Evolutionary conservation across 1,140 invertebrate species (phyloP).

Genomic region (Cotesia glomerata): DNA sequence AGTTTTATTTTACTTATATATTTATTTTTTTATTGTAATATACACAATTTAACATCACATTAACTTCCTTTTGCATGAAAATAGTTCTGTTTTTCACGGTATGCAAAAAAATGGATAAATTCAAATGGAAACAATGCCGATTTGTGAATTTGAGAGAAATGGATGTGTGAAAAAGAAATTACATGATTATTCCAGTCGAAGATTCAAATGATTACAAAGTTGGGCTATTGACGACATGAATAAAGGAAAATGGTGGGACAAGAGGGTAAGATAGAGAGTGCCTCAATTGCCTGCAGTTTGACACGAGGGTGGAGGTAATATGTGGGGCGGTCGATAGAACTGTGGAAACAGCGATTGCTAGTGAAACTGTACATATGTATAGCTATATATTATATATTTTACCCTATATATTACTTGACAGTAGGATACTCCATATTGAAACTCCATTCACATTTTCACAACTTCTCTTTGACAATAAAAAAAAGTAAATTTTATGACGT

Average conservation of each 20-base stretch:
- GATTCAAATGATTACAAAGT: constrained; percentile 23
- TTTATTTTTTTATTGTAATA: too few species aligned
- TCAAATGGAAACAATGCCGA: too few species aligned
- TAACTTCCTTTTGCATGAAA: too few species aligned
- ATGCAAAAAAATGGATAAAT: too few species aligned
- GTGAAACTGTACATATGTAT: neutral
- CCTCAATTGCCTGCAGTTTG: constrained; percentile 43
- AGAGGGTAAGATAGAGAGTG: constrained; percentile 10
- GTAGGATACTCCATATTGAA: neutral
- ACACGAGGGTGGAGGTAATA: constrained; percentile 39
- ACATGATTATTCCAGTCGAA: neutral
- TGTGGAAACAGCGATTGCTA: constrained; percentile 25
- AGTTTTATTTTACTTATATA: too few species aligned
- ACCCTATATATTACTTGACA: neutral
- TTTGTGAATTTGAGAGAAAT: neutral
- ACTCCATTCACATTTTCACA: neutral
- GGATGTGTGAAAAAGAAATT: neutral
- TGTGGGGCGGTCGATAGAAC: constrained; percentile 46
- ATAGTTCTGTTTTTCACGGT: too few species aligned
- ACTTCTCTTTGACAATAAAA: neutral
- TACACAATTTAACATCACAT: too few species aligned
- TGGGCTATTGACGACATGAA: constrained; percentile 4
- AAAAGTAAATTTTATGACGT: neutral
- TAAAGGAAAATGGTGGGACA: constrained; percentile 5
- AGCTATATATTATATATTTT: neutral